Base-by-base conservation (phyloP, 2,888 invertebrate species). In the Trichogramma evanescens region DNA sequence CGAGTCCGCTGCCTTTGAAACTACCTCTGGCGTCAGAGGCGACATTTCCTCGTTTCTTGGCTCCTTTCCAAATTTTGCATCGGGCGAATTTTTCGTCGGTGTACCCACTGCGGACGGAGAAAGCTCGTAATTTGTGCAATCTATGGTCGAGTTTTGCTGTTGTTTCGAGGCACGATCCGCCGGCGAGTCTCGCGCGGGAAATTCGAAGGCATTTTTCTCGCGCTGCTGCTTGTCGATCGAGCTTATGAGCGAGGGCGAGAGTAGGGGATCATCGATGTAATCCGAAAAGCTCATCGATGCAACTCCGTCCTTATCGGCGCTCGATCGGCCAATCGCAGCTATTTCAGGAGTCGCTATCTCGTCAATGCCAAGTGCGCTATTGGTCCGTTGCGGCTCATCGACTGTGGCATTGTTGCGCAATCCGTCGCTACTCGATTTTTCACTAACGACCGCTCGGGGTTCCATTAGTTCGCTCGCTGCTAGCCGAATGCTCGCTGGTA, bases 61-160 rank as follows among this genome's bases (percentile, higher is more conserved):
- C 61, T 45, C 42, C 10, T 56, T 13, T 57, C 65, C 64, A 68
- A 52, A 60, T 61, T 63, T 81, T 10, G 59, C 62, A 9, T 54
- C 55, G 55, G 64, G 49, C 62, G 52, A 66, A n/a, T 67, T 64
- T 10, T 67, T 75, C 55, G 83, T 82, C 26, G 44, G 40, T 46
- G 2, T 26, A 26, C 81, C 82, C 53, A 84, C 78, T 66, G 86
- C 86, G 55, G 84, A 83, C 70, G 78, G 80, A 62, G 79, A 79
- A 45, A 85, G 84, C 69, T 85, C 84, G 72, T 86, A 87, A 73
- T 26, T 26, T 50, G 49, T 7, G 49, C 52, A 6, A 54, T 58
- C 26, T 26, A 79, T 80, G 62, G 87, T 87, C 59, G 87, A 87
- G 72, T 83, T 82, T 68, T 83, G 81, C 70, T 63, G 63, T 58